Evolutionary conservation across 2,888 invertebrate genomes (phyloP).

Genomic region (Chrysolina haemoptera): DNA sequence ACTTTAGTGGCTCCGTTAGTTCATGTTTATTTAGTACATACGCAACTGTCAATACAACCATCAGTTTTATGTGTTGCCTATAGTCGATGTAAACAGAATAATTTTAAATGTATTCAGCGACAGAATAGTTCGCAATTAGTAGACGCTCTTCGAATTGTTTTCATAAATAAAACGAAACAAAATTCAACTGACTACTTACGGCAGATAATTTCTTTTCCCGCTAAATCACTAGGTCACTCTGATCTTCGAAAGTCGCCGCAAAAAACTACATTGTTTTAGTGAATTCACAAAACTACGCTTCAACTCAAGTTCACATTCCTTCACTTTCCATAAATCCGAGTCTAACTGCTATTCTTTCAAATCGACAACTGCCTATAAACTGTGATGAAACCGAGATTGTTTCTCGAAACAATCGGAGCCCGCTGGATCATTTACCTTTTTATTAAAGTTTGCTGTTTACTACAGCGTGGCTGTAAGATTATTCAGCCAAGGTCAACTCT

Average conservation of each 20-base stretch:
- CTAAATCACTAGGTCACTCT: constrained; percentile 24
- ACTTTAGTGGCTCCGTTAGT: no score
- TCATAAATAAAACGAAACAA: background rate
- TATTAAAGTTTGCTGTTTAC: constrained; percentile 51
- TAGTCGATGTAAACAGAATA: background rate
- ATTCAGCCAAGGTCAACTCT: constrained; percentile 59
- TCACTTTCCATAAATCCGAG: background rate
- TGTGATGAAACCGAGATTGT: constrained; percentile 28
- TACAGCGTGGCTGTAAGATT: constrained; percentile 54
- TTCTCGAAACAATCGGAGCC: constrained; percentile 36
- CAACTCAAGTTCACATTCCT: background rate
- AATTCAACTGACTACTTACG: constrained; percentile 18
- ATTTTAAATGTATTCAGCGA: background rate
- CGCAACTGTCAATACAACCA: constrained; percentile 21
- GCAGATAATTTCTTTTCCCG: background rate
- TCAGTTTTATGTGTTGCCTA: constrained; percentile 29
- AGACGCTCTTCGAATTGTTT: no score
- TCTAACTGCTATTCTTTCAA: background rate
- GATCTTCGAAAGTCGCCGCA: constrained; percentile 26
- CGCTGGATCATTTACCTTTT: constrained; percentile 54
- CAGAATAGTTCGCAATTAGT: background rate
- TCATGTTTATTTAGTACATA: background rate
- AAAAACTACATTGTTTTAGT: constrained; percentile 47
- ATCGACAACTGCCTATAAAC: background rate
- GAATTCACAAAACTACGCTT: background rate